phyloP scores from a whole-genome alignment of 1,140 invertebrate genomes.

The Condylostylus longicornis region DNA sequence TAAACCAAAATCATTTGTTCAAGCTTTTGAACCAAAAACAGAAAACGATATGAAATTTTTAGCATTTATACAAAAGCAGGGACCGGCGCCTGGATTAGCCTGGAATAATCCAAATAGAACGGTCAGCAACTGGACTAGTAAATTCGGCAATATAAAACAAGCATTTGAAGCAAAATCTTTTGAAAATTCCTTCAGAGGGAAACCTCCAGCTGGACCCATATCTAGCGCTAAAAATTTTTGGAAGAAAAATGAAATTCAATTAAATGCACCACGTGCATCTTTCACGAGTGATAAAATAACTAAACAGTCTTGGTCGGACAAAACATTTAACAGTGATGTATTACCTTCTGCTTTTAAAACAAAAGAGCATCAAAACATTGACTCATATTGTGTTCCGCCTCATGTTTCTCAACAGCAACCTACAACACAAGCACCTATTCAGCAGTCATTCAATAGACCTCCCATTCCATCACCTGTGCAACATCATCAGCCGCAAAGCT shows the following conservation, averaged over 20 bases:
- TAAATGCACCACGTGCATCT: too few species aligned
- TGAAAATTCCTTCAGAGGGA: slow-evolving; percentile 19
- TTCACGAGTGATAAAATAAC: too few species aligned
- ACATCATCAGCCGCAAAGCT: too few species aligned
- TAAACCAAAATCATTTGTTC: slow-evolving; percentile 34
- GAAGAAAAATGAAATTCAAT: slow-evolving; percentile 36
- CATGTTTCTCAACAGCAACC: too few species aligned
- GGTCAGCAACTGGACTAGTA: slow-evolving; percentile 52
- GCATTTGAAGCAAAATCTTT: slow-evolving; percentile 46
- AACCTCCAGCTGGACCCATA: slow-evolving; percentile 20
- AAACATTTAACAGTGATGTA: too few species aligned
- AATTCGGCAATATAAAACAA: slow-evolving; percentile 75
- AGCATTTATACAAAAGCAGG: slow-evolving; percentile 64
- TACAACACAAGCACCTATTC: too few species aligned
- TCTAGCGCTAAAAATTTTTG: slow-evolving; percentile 40
- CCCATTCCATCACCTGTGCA: too few species aligned
- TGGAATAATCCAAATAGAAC: slow-evolving; percentile 21
- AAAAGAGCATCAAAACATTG: too few species aligned
- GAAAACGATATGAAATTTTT: slow-evolving; percentile 72
- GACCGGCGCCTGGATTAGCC: slow-evolving; percentile 30
- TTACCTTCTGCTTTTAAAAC: too few species aligned
- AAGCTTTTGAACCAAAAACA: slow-evolving; percentile 60
- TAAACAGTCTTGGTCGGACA: too few species aligned
- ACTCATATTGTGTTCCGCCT: too few species aligned
- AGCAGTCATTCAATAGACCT: too few species aligned